Evolutionary conservation across 2,113 vertebrate genomes (phyloP), one percentile per base, ranked within the genome.

Genomic region (Lethenteron reissneri): DNA sequence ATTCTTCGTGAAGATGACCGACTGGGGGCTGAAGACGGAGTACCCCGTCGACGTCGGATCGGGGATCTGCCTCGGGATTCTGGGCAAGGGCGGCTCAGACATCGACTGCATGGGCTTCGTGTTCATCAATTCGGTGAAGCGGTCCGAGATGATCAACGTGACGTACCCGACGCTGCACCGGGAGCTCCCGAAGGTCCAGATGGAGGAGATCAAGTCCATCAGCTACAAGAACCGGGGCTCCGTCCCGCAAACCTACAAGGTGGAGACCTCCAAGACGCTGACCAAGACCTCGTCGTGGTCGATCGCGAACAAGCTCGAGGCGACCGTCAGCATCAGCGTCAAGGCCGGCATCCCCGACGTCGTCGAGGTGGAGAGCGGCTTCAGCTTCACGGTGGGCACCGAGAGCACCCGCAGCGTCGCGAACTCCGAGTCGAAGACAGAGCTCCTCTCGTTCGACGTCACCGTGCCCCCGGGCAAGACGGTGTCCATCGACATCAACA

Each of bases 31-130:
- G 57, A 72, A 77, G 71, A 74, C 57, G 56, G 75, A 76, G 56
- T 76, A 74, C 41, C 71, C 69, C 3, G 56, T 75, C 8, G 74
- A 78, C 60, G n/a, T 71, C 5, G 74, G 76, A 2, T 78, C 74
- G 71, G 77, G 77, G 6, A 76, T 71, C 62, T 78, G 77, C 70
- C 3, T 76, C 13, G 77, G 77, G 62, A n/a, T 78, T 25, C 1
- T 0, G 12, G 75, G 77, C 70, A 57, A 14, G 2, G 1, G 58
- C 12, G 74, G 74, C 59, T 0, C 41, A 13, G 76, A 77, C 57
- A 77, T 76, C 9, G 74, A 78, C 19, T 0, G 2, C 5, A 70
- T 77, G 21, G 75, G 71, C 2, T 77, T 78, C 8, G 7, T 57
- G 9, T 78, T 78, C 74, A 58, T 78, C 14, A 73, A 72, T 12